A percentile compares a stretch with the other conserved stretches of the same genome.
Evolutionary conservation across 2,888 invertebrate species (phyloP).

Genomic region (Scaptomyza parva): DNA sequence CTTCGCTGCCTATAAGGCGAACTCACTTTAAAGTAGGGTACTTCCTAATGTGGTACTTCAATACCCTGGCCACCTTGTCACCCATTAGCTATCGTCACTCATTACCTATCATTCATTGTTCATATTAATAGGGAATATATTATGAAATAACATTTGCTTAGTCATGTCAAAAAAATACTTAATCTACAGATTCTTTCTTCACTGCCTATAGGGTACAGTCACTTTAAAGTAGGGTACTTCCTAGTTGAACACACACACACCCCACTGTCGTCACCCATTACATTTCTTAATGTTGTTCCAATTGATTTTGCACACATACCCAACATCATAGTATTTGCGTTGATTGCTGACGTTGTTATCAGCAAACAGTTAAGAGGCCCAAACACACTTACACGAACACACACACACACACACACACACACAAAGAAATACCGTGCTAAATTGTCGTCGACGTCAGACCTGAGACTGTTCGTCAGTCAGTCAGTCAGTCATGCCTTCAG

Average conservation of each 20-base stretch:
- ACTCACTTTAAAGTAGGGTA: too few species aligned
- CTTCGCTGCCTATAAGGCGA: too few species aligned
- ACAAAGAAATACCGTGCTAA: constrained; percentile 29
- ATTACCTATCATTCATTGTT: too few species aligned
- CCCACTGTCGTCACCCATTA: too few species aligned
- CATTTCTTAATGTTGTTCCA: constrained; percentile 15
- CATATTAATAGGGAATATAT: too few species aligned
- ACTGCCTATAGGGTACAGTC: too few species aligned
- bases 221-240: not conserved
- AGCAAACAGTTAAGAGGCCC: constrained; percentile 58
- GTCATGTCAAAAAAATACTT: not conserved
- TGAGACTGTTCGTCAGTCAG: constrained; percentile 11
- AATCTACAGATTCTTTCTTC: too few species aligned
- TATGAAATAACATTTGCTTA: not conserved
- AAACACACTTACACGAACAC: too few species aligned
- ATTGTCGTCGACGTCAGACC: constrained; percentile 37
- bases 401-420: too few species aligned
- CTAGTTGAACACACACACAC: not conserved
- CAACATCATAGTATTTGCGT: constrained; percentile 20
- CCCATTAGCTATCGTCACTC: too few species aligned
- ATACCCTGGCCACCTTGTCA: too few species aligned
- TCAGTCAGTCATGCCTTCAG: constrained; percentile 3
- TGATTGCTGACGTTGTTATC: constrained; percentile 66
- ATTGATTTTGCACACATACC: constrained; percentile 45
- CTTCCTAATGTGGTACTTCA: too few species aligned